These are phyloP conservation scores for Callorhinus ursinus DNA, from an alignment of 2,113 vertebrate species.

Conservation along the genomic window DNA sequence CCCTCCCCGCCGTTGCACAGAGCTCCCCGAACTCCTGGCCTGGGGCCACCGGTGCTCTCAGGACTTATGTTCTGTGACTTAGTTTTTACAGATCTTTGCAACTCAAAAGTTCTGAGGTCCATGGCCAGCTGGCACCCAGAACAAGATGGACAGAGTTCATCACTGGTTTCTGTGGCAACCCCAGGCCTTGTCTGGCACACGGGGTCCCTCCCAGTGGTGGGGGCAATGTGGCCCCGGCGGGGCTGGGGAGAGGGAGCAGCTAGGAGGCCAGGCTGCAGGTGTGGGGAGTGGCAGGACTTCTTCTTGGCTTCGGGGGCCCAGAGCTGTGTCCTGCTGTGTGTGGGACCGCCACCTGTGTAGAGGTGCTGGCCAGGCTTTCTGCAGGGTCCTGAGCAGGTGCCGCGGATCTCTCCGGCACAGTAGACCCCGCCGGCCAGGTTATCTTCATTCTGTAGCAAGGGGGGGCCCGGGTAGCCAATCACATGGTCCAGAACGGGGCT, in stretches of 20 bases:
- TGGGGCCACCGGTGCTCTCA: too few relatives aligned
- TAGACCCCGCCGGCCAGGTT: rapidly evolving
- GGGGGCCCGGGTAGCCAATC: rapidly evolving
- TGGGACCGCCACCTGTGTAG: background rate
- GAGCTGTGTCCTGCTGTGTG: rapidly evolving
- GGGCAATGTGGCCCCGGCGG: background rate
- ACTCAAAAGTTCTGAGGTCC: background rate
- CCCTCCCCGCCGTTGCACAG: background rate
- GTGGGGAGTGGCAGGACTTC: background rate
- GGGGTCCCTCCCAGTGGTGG: background rate
- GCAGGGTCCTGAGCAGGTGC: background rate
- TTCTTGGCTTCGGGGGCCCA: background rate
- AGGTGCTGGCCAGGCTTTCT: background rate
- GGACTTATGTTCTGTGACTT: background rate
- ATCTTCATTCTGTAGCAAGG: background rate
- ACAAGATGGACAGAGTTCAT: background rate
- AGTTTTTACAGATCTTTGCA: background rate
- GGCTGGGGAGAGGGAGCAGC: background rate
- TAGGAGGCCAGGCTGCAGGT: background rate
- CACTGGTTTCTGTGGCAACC: background rate
- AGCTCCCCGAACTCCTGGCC: rapidly evolving
- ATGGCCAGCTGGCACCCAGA: background rate
- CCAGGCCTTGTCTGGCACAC: rapidly evolving
- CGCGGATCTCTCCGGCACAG: rapidly evolving
- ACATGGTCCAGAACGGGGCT: background rate